These are phyloP conservation scores for Lycodopsis pacificus DNA, from an alignment of 2,797 vertebrate species.

Conservation along the genomic window DNA sequence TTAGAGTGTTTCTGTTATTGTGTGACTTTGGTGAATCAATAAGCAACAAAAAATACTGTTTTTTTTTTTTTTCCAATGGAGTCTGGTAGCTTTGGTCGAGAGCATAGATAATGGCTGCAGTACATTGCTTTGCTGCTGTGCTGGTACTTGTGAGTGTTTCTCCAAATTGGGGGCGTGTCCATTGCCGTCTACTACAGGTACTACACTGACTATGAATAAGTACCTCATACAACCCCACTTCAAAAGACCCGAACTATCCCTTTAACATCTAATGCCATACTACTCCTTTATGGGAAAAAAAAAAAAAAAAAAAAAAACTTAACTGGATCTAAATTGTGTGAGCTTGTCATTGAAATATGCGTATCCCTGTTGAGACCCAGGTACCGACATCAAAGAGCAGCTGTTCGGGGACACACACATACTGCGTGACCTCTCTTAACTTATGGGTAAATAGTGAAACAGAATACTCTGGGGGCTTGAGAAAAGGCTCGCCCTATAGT, in stretches of 20 bases:
- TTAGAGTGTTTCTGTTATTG: not conserved
- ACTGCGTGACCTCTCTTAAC: slow-evolving; percentile 71
- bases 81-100: not conserved
- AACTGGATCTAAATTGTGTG: slow-evolving; percentile 34
- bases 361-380: slow-evolving; percentile 43
- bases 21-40: not conserved
- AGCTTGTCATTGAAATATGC: slow-evolving; percentile 38
- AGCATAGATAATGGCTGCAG: not conserved
- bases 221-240: not conserved
- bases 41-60: not conserved
- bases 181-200: not conserved
- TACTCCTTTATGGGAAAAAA: slow-evolving; percentile 10
- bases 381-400: slow-evolving; percentile 70
- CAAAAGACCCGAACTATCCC: not conserved
- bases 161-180: not conserved
- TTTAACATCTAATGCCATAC: not conserved
- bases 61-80: too few species aligned
- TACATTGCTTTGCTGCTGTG: not conserved
- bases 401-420: slow-evolving; percentile 64
- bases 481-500: slow-evolving; percentile 47
- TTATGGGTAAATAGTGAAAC: slow-evolving; percentile 75
- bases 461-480: slow-evolving; percentile 68
- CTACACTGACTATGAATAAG: not conserved
- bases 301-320: not conserved
- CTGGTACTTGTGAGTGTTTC: too few species aligned